These are phyloP conservation scores for Platynereis dumerilii DNA, from an alignment of 2,888 invertebrate species.

Conservation along the genomic window DNA sequence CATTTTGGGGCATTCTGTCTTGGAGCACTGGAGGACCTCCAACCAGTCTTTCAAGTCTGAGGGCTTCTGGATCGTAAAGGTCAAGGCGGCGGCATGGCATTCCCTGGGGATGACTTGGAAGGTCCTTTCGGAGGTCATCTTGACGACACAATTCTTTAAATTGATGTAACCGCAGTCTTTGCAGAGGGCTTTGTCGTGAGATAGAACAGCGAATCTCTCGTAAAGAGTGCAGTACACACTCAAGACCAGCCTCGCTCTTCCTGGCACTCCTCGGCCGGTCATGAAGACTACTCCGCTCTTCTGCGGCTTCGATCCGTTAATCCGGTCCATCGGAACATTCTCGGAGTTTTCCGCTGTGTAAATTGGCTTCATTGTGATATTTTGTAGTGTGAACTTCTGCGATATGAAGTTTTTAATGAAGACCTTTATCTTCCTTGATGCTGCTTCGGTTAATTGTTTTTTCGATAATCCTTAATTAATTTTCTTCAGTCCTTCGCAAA, in stretches of 20 bases:
- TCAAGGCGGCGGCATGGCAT: neutral
- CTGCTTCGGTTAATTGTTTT: too few relatives aligned
- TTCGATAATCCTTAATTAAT: too few relatives aligned
- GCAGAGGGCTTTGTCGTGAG: slow-evolving; percentile 15
- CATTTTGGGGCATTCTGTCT: too few relatives aligned
- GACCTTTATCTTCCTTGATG: too few relatives aligned
- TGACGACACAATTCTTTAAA: slow-evolving; percentile 16
- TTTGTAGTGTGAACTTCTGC: too few relatives aligned
- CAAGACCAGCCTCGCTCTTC: slow-evolving; percentile 3
- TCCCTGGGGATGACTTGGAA: neutral
- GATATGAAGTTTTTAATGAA: too few relatives aligned
- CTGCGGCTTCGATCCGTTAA: neutral
- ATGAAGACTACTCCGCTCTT: neutral
- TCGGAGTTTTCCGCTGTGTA: too few relatives aligned
- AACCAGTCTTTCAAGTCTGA: slow-evolving; percentile 3
- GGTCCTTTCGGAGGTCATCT: neutral
- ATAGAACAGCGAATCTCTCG: slow-evolving; percentile 20
- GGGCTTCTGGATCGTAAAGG: neutral
- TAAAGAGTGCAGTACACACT: slow-evolving; percentile 15
- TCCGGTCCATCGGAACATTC: too few relatives aligned
- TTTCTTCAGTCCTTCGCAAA: too few relatives aligned
- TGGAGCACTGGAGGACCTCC: neutral
- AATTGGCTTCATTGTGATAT: too few relatives aligned
- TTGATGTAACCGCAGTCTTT: slow-evolving; percentile 26
- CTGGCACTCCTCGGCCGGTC: neutral